phyloP scores from a whole-genome alignment of 2,888 invertebrate species.

The Nomada fabriciana region DNA sequence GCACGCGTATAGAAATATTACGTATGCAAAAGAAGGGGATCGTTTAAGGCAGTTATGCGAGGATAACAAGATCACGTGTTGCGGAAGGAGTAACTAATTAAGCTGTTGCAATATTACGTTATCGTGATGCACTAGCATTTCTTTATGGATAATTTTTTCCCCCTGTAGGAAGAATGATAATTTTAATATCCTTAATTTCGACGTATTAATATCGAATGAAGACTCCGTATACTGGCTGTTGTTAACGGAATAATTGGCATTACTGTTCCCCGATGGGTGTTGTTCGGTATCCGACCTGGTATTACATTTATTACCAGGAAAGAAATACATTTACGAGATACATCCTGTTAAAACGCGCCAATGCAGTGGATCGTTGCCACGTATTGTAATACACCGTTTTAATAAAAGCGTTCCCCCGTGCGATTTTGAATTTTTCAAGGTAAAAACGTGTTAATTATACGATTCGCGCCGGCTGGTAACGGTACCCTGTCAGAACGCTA shows the following conservation, averaged over 20 bases:
- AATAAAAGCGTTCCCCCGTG: conserved; percentile 43
- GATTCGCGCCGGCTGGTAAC: conserved; percentile 26
- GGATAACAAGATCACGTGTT: too few species aligned
- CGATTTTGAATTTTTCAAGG: conserved; percentile 40
- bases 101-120: too few species aligned
- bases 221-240: conserved; percentile 3
- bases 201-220: conserved; percentile 18
- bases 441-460: conserved; percentile 41
- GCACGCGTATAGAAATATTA: too few species aligned
- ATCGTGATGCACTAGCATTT: too few species aligned
- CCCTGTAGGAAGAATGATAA: background rate
- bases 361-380: conserved; percentile 26
- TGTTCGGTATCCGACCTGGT: conserved; percentile 29
- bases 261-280: conserved; percentile 17
- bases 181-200: conserved; percentile 3
- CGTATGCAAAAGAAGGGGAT: background rate
- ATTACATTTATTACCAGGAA: conserved; percentile 62
- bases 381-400: conserved; percentile 52
- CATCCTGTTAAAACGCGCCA: conserved; percentile 54
- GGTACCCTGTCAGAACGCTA: conserved; percentile 16
- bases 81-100: background rate
- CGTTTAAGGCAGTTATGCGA: background rate
- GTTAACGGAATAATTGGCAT: conserved; percentile 39
- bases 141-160: background rate
- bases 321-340: conserved; percentile 49